phyloP scores from a whole-genome alignment of 2,888 invertebrate species.

The Pseudoips prasinana region DNA sequence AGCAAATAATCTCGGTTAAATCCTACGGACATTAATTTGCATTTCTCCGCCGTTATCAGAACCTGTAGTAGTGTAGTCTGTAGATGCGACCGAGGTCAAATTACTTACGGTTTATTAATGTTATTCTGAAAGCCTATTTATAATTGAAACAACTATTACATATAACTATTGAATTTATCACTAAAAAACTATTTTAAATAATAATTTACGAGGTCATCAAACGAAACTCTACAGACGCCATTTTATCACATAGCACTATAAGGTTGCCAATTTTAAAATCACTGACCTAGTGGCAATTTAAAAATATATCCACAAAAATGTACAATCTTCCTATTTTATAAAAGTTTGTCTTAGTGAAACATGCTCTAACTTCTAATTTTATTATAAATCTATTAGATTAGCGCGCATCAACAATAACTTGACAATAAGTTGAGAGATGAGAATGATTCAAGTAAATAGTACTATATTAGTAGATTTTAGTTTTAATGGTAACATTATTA shows the following conservation, averaged over 20 bases:
- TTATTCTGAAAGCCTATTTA: slow-evolving; percentile 20
- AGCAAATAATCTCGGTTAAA: slow-evolving; percentile 64
- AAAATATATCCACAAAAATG: too few relatives aligned
- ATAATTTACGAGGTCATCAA: slow-evolving; percentile 52
- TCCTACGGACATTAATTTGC: slow-evolving; percentile 48
- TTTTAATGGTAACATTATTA: too few relatives aligned
- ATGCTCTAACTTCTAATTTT: too few relatives aligned
- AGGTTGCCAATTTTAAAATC: slow-evolving; percentile 39
- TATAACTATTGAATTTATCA: slow-evolving; percentile 18
- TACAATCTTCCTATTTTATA: too few relatives aligned
- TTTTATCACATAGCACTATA: slow-evolving; percentile 60
- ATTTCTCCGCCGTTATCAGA: slow-evolving; percentile 61
- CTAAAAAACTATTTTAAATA: slow-evolving; percentile 19
- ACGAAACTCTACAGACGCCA: slow-evolving; percentile 63
- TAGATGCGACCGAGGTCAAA: slow-evolving; percentile 27
- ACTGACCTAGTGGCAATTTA: too few relatives aligned
- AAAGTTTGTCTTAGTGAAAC: too few relatives aligned
- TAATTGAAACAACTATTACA: slow-evolving; percentile 18
- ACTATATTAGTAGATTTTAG: too few relatives aligned
- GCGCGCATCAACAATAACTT: too few relatives aligned
- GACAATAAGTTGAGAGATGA: too few relatives aligned
- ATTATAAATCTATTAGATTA: too few relatives aligned
- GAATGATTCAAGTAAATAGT: too few relatives aligned
- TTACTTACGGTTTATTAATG: slow-evolving; percentile 50
- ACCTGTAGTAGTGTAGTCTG: slow-evolving; percentile 44